Base-by-base conservation (phyloP, 1,140 invertebrate genomes). In the Eupristina koningsbergeri region DNA sequence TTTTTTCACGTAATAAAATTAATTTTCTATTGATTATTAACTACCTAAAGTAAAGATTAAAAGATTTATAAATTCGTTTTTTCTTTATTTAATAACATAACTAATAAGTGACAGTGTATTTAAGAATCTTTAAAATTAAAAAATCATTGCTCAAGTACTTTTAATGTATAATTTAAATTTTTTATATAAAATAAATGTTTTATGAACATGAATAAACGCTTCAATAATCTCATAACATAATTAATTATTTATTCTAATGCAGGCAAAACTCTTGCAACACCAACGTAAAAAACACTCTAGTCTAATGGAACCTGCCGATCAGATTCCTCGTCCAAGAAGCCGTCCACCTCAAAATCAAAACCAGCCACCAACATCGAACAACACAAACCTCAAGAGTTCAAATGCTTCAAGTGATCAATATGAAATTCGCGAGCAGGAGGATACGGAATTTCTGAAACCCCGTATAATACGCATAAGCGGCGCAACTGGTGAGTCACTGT, bases 201-300 rank as follows among this genome's bases (percentile, higher is more conserved):
- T 45, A 45, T 45, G 41, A 45, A 45, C 41, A 11, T 45, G 11
- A 45, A 7, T 45, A 45, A 45, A 45, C 5, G 11, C 5, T 45
- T 45, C 6, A 45, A 45, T 5, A 7, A 45, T 11, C 31, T 13
- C 3, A 29, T 3, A 64, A 34, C 34, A 0, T 34, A 64, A 1
- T 67, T 36, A 41, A n/a, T n/a, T 36, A 19, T 11, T 7, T 71
- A 3, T 9, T 17, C 87, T 86, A 0, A 31, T 86, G 0, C 41
- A 92, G 89, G 96, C 96, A 3, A 97, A 97, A 89, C 92, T 97
- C 8, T 91, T 97, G 84, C 96, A 97, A 88, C 97, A 97, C 91
- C 95, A 96, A 89, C 93, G 96, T 2, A 96, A 96, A 86, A 95
- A 96, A 74, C 96, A 97, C 89, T 89, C 94, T 0, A 88, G 86